Conservation (phyloP, 2,113 vertebrate genomes). For the Zingel zingel region DNA sequence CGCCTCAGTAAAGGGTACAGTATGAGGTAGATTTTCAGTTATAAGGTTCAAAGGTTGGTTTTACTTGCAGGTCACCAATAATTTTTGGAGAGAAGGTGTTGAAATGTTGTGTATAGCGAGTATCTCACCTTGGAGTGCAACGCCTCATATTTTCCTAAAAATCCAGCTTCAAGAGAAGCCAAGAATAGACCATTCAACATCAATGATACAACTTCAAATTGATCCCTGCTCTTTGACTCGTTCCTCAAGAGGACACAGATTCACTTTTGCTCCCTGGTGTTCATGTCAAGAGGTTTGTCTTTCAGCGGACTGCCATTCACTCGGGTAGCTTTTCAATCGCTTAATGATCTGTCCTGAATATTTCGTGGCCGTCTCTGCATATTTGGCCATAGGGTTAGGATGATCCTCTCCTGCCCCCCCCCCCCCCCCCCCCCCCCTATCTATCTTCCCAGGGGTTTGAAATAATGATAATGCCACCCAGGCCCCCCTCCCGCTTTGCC, state of each 20-base stretch:
- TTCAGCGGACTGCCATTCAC: constrained; percentile 28
- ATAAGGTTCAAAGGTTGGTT: background rate
- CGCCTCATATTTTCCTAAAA: constrained; percentile 10
- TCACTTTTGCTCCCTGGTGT: constrained; percentile 24
- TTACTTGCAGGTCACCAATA: background rate
- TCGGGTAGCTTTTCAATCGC: background rate
- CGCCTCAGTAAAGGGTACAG: background rate
- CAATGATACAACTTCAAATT: constrained; percentile 27
- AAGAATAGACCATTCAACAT: constrained; percentile 27
- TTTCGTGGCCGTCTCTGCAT: constrained; percentile 33
- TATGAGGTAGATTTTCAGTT: background rate
- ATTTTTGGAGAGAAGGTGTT: background rate
- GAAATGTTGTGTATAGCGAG: background rate
- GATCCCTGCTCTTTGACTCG: constrained; percentile 10
- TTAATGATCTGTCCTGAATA: constrained; percentile 46
- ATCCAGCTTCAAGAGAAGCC: background rate
- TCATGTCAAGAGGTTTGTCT: constrained; percentile 46
- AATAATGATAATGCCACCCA: constrained; percentile 50
- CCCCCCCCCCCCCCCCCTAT: constrained; percentile 7
- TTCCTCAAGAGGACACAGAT: constrained; percentile 39
- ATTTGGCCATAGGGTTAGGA: constrained; percentile 25
- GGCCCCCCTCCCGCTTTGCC: constrained; percentile 29
- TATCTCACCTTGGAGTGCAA: background rate
- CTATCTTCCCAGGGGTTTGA: constrained; percentile 59
- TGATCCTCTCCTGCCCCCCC: constrained; percentile 14